phyloP scores from a whole-genome alignment of 2,888 invertebrate species.

The Parelbella ahira region DNA sequence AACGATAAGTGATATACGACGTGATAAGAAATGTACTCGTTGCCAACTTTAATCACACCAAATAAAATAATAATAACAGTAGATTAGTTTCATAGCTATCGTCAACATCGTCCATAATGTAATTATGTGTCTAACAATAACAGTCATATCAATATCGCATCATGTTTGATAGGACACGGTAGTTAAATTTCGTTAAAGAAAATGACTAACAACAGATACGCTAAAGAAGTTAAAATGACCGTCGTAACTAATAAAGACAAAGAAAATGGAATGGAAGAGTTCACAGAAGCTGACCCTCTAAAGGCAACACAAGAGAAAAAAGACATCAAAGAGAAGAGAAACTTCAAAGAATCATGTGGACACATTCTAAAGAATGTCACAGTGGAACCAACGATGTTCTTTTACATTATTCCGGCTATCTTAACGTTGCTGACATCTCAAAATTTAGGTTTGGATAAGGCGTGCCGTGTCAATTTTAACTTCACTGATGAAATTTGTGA shows the following conservation, averaged over 20 bases:
- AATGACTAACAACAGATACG: no score
- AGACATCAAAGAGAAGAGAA: conserved; percentile 29
- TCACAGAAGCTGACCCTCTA: conserved; percentile 40
- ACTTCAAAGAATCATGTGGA: conserved; percentile 37
- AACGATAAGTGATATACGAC: no score
- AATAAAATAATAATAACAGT: no score
- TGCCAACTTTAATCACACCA: no score
- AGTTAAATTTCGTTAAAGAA: no score
- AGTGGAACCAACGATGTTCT: conserved; percentile 53
- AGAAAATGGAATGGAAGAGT: conserved; percentile 31
- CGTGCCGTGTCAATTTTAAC: conserved; percentile 89
- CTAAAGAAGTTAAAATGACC: not conserved
- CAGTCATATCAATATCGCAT: no score
- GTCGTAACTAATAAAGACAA: conserved; percentile 12
- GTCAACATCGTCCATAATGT: no score
- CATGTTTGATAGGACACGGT: no score
- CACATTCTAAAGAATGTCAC: conserved; percentile 46
- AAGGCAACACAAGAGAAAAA: conserved; percentile 30
- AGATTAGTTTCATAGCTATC: no score
- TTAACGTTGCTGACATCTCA: conserved; percentile 86
- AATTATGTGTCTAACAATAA: no score
- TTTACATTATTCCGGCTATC: conserved; percentile 50
- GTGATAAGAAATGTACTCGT: no score
- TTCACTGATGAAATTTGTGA: conserved; percentile 86
- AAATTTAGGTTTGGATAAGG: conserved; percentile 90